These are phyloP conservation scores for Drosophila diplacantha DNA, from an alignment of 2,888 invertebrate species.

Conservation along the genomic window DNA sequence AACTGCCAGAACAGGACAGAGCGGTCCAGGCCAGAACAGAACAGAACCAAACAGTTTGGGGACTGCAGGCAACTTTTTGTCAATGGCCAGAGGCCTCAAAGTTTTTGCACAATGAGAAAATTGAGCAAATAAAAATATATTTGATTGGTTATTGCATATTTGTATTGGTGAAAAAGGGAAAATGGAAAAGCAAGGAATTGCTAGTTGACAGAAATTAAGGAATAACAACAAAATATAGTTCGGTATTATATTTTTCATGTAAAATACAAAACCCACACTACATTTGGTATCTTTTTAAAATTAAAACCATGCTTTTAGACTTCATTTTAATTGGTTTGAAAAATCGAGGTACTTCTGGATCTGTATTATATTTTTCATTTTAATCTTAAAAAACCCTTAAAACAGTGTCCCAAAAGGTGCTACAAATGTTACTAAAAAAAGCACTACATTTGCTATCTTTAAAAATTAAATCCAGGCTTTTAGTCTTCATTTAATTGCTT, in stretches of 20 bases:
- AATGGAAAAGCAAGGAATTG: not conserved
- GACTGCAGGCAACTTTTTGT: conserved; percentile 60
- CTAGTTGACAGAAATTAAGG: not conserved
- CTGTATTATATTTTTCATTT: too few species aligned
- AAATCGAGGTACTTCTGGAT: too few species aligned
- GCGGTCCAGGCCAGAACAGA: not conserved
- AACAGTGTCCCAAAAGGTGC: not conserved
- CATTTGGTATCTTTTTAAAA: too few species aligned
- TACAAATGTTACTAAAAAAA: not conserved
- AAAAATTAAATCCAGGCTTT: too few species aligned
- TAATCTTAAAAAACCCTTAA: too few species aligned
- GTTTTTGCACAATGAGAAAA: conserved; percentile 39
- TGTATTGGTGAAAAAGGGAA: not conserved
- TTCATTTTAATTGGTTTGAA: too few species aligned
- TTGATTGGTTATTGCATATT: not conserved
- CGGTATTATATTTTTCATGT: too few species aligned
- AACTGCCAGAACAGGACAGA: conserved; percentile 44
- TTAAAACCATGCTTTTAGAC: too few species aligned
- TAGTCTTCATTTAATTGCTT: too few species aligned
- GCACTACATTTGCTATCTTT: too few species aligned
- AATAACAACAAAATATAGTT: not conserved
- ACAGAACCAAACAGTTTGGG: conserved; percentile 7
- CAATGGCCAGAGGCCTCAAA: conserved; percentile 63
- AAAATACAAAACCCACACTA: too few species aligned
- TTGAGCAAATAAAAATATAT: not conserved